Conservation (phyloP, 2,797 vertebrate genomes). For the Eleutherodactylus coqui region DNA sequence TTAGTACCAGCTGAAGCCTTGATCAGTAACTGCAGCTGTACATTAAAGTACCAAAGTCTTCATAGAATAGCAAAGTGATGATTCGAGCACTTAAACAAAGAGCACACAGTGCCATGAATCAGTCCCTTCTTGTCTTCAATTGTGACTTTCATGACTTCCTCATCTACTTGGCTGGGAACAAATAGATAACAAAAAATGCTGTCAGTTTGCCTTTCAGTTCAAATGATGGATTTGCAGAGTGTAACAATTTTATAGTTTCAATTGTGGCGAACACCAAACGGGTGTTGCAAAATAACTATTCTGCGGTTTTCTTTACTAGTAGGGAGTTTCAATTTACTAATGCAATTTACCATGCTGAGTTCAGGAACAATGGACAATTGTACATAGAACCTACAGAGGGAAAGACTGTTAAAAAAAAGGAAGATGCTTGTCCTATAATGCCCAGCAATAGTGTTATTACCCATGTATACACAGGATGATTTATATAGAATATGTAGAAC, state of each 20-base stretch:
- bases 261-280: neutral
- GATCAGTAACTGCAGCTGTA: conserved; percentile 86
- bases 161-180: neutral
- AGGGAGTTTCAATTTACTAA: neutral
- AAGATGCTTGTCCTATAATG: no score
- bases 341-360: neutral
- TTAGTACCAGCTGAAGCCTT: conserved; percentile 88
- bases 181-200: conserved; percentile 22
- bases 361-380: no score
- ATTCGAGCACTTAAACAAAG: conserved; percentile 73
- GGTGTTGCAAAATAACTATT: neutral
- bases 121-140: conserved; percentile 46
- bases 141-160: conserved; percentile 14
- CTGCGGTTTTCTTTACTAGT: neutral
- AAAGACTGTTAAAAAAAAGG: no score
- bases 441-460: no score
- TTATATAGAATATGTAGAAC: no score
- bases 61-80: conserved; percentile 76
- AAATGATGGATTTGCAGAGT: neutral
- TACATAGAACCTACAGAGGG: no score
- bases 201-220: neutral
- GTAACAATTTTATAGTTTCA: neutral
- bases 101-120: conserved; percentile 69
- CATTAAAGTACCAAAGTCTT: conserved; percentile 71
- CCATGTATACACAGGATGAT: no score